Conservation (phyloP, 2,113 vertebrate genomes). For the Poeciliopsis occidentalis region DNA sequence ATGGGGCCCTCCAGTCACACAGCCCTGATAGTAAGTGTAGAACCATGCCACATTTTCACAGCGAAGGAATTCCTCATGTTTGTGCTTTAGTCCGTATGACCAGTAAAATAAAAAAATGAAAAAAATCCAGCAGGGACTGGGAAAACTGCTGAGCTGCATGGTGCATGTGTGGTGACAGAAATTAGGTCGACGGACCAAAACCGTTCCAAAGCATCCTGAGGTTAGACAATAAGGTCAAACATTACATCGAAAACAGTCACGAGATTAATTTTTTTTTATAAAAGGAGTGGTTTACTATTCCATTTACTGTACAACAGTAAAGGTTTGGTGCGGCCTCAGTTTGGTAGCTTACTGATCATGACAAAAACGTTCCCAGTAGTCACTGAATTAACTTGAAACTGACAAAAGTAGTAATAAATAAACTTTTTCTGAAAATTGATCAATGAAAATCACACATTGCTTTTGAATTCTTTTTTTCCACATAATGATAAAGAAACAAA, state of each 20-base stretch:
- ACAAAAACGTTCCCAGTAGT: no score
- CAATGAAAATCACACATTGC: no score
- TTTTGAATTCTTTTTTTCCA: no score
- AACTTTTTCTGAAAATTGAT: no score
- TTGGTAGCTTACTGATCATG: no score
- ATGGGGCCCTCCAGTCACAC: slow-evolving; percentile 51
- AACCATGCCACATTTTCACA: background rate
- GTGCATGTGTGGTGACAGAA: background rate
- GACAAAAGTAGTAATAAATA: no score
- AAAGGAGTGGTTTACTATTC: no score
- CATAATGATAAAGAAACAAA: no score
- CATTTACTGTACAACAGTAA: no score
- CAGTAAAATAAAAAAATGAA: background rate
- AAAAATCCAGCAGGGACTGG: background rate
- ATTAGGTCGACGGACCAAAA: background rate
- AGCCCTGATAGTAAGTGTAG: slow-evolving; percentile 36
- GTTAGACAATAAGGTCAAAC: background rate
- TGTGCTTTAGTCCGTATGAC: slow-evolving; percentile 7
- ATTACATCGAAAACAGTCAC: background rate
- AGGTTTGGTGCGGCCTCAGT: no score
- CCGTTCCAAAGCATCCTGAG: background rate
- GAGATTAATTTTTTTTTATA: background rate
- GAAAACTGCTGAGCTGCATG: background rate
- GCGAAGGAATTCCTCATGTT: slow-evolving; percentile 10
- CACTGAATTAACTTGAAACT: no score